Conservation (phyloP, 2,113 vertebrate genomes). For the Oceanites oceanicus region DNA sequence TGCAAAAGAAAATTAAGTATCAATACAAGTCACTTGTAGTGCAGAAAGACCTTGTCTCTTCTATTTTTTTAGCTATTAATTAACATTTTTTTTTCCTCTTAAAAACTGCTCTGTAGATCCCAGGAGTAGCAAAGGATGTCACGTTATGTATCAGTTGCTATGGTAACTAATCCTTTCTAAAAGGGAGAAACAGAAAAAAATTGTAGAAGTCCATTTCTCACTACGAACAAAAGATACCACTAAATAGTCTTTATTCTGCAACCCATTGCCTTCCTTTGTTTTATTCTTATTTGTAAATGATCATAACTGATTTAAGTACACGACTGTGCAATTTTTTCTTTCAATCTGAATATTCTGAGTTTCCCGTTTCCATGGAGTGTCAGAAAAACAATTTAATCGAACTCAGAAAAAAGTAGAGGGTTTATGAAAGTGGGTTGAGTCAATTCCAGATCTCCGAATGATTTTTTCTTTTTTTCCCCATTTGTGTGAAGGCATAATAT, state of each 20-base stretch:
- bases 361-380: background rate
- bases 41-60: background rate
- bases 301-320: background rate
- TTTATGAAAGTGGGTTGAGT: background rate
- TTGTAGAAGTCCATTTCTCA: background rate
- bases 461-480: background rate
- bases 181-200: background rate
- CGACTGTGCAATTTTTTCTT: background rate
- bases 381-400: background rate
- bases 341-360: background rate
- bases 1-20: background rate
- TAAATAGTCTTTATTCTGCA: background rate
- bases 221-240: background rate
- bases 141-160: slow-evolving; percentile 13
- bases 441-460: background rate
- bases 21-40: background rate
- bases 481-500: background rate
- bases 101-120: background rate
- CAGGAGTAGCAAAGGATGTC: background rate
- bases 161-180: slow-evolving; percentile 37
- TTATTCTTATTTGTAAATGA: background rate
- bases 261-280: background rate
- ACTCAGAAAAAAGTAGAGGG: background rate
- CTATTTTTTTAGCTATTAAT: background rate
- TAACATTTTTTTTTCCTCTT: background rate